Conservation (phyloP, 2,113 vertebrate species). For the Vulpes lagopus region DNA sequence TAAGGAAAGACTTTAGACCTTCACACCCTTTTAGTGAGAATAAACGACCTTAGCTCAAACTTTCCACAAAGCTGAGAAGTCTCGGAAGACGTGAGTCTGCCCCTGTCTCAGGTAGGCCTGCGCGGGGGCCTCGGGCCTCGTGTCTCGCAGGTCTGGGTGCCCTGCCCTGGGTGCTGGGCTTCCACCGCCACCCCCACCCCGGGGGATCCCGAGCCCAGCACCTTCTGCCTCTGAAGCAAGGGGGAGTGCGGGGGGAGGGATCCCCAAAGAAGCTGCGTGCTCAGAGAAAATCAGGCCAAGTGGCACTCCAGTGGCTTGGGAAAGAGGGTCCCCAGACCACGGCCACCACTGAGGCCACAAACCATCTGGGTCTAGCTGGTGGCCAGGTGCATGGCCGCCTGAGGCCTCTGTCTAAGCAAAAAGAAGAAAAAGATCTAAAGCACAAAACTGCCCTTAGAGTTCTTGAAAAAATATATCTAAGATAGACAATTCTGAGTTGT, state of each 20-base stretch:
- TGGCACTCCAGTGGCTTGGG: constrained; percentile 26
- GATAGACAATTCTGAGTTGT: constrained; percentile 78
- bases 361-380: constrained; percentile 73
- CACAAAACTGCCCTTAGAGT: constrained; percentile 82
- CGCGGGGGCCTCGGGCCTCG: neutral
- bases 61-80: constrained; percentile 68
- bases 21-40: constrained; percentile 78
- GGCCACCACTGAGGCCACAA: constrained; percentile 57
- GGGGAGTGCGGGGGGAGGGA: no score
- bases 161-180: neutral
- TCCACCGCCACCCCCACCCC: neutral
- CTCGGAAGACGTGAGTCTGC: constrained; percentile 39
- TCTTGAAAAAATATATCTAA: constrained; percentile 85
- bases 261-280: neutral
- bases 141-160: neutral
- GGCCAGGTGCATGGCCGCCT: constrained; percentile 74
- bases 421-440: constrained; percentile 78
- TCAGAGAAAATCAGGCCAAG: constrained; percentile 36
- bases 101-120: constrained; percentile 22
- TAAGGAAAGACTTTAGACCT: constrained; percentile 83
- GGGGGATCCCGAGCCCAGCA: neutral
- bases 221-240: neutral
- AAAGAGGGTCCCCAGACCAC: constrained; percentile 68
- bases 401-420: constrained; percentile 81
- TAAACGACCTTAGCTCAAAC: constrained; percentile 79